A percentile compares a stretch with the other conserved stretches of the same genome.
These are phyloP conservation scores for Tipula vernalis DNA, from an alignment of 2,888 invertebrate genomes.

Conservation along the genomic window DNA sequence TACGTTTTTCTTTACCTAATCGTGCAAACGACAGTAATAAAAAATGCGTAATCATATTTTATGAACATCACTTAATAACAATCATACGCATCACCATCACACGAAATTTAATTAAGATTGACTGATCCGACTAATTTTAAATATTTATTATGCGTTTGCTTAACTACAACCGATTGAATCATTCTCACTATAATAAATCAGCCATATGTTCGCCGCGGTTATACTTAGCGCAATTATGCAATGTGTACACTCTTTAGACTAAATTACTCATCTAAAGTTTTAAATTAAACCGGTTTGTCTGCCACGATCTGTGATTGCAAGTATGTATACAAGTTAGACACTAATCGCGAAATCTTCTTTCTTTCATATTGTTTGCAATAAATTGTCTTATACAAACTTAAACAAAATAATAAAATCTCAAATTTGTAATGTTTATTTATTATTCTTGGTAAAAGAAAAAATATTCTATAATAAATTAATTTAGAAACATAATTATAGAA, in stretches of 20 bases:
- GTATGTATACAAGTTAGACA: not conserved
- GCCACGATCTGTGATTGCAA: not conserved
- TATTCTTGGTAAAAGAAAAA: not conserved
- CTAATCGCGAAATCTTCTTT: not conserved
- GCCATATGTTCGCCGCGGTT: not conserved
- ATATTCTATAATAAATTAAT: not conserved
- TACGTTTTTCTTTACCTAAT: too few relatives aligned
- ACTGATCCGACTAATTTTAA: not conserved
- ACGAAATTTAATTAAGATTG: not conserved
- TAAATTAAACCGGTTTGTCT: not conserved
- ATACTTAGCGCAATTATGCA: not conserved
- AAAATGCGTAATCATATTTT: not conserved
- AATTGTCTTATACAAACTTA: not conserved
- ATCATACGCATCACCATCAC: not conserved
- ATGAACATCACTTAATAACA: not conserved
- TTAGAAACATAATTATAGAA: not conserved
- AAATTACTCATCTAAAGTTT: not conserved
- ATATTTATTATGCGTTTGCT: not conserved
- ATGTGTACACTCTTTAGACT: not conserved
- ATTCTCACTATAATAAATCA: not conserved
- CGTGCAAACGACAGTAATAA: not conserved
- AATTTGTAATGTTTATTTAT: not conserved
- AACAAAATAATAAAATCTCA: not conserved
- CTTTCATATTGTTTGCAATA: not conserved
- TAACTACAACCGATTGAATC: not conserved